Percentiles rank a stretch among this genome's conserved stretches.
Conservation (phyloP, 2,797 vertebrate genomes). For the Discoglossus pictus region DNA sequence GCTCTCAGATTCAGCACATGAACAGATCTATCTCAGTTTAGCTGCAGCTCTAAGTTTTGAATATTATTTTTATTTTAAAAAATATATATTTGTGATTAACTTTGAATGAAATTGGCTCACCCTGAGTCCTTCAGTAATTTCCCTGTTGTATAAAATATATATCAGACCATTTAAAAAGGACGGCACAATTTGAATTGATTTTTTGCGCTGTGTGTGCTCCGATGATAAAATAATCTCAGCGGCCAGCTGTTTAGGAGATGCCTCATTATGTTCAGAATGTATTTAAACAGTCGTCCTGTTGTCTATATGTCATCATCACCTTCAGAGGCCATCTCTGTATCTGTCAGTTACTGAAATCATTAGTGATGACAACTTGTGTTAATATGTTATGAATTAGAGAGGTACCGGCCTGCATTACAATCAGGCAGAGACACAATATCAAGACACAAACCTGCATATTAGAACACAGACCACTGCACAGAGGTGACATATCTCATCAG, state of each 20-base stretch:
- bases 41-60: too few species aligned
- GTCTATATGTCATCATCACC: not conserved
- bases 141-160: too few species aligned
- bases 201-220: too few species aligned
- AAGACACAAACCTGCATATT: too few species aligned
- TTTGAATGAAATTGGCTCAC: too few species aligned
- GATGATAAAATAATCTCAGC: not conserved
- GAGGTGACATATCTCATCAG: not conserved
- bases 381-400: constrained; percentile 4
- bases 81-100: too few species aligned
- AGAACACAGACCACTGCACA: not conserved
- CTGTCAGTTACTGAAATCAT: constrained; percentile 5
- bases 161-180: too few species aligned
- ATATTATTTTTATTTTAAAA: too few species aligned
- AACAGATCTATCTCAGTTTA: too few species aligned
- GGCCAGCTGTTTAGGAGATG: not conserved
- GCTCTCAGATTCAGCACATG: too few species aligned
- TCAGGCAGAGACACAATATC: not conserved
- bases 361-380: not conserved
- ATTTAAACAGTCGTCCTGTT: not conserved
- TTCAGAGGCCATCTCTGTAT: constrained; percentile 1
- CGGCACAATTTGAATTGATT: too few species aligned
- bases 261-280: not conserved
- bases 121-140: too few species aligned
- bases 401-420: constrained; percentile 4